Evolutionary conservation across 2,113 vertebrate species (phyloP).

Genomic region (Prolemur simus): DNA sequence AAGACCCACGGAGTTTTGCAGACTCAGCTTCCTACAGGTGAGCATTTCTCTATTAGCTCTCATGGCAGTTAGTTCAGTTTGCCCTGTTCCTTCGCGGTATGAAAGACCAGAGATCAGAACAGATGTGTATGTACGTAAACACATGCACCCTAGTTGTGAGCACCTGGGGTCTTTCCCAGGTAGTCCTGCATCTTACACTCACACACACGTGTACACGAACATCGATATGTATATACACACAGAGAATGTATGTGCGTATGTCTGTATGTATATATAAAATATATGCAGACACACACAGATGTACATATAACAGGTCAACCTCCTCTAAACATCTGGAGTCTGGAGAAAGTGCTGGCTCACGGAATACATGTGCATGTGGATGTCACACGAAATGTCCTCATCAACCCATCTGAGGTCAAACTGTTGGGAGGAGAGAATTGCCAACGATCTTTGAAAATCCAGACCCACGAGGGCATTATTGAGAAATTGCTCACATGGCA

Average conservation of each 20-base stretch:
- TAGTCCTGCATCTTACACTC: neutral
- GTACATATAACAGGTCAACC: neutral
- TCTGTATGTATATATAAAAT: neutral
- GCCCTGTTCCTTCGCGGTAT: neutral
- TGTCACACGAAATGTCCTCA: neutral
- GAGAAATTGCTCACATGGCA: neutral
- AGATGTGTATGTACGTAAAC: neutral
- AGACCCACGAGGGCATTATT: neutral
- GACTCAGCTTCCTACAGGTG: neutral
- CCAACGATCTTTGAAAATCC: neutral
- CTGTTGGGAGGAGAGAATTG: neutral
- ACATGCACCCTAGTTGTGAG: slow-evolving; percentile 11
- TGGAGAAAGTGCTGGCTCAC: slow-evolving; percentile 4
- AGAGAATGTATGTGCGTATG: neutral
- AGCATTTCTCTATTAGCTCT: neutral
- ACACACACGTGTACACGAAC: neutral
- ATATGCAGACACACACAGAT: neutral
- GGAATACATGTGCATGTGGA: neutral
- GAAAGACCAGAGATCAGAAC: slow-evolving; percentile 8
- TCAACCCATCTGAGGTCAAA: neutral
- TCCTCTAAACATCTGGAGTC: neutral
- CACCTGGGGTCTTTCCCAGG: slow-evolving; percentile 40
- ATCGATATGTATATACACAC: neutral
- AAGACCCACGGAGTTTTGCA: neutral
- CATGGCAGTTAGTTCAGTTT: neutral